Conservation (phyloP, 2,797 vertebrate genomes). For the Gallinago nigripennis region DNA sequence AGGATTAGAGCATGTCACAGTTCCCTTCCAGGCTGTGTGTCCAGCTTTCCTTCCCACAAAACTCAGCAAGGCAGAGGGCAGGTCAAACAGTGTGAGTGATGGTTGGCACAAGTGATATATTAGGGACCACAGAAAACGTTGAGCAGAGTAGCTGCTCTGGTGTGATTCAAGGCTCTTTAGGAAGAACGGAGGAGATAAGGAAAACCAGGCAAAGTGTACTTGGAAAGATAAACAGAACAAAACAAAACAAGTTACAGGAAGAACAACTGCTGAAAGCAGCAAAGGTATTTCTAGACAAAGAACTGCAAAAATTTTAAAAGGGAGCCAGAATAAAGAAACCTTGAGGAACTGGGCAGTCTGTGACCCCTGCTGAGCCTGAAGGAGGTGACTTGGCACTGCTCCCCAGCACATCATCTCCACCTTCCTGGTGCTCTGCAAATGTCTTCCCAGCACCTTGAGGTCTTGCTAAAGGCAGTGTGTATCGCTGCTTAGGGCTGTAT, state of each 20-base stretch:
- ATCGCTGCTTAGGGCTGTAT: neutral
- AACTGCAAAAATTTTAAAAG: neutral
- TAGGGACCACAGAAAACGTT: neutral
- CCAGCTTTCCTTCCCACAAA: neutral
- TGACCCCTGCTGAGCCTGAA: neutral
- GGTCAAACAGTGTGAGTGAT: neutral
- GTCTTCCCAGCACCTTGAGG: neutral
- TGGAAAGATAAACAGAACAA: constrained; percentile 7
- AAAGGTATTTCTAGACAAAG: constrained; percentile 3
- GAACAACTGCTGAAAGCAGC: neutral
- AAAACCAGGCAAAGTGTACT: neutral
- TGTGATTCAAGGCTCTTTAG: neutral
- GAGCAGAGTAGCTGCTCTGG: neutral
- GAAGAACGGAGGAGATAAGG: neutral
- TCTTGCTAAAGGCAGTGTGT: neutral
- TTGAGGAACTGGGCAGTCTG: neutral
- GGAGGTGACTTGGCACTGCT: neutral
- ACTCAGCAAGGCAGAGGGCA: neutral
- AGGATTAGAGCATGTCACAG: neutral
- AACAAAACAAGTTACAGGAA: neutral
- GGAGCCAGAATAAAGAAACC: neutral
- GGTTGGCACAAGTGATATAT: neutral
- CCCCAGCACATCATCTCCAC: neutral
- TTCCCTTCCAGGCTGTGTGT: neutral
- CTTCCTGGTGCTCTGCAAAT: neutral